A percentile compares a stretch with the other conserved stretches of the same genome.
phyloP scores from a whole-genome alignment of 1,140 invertebrate genomes.

The Scaptomyza pallida region DNA sequence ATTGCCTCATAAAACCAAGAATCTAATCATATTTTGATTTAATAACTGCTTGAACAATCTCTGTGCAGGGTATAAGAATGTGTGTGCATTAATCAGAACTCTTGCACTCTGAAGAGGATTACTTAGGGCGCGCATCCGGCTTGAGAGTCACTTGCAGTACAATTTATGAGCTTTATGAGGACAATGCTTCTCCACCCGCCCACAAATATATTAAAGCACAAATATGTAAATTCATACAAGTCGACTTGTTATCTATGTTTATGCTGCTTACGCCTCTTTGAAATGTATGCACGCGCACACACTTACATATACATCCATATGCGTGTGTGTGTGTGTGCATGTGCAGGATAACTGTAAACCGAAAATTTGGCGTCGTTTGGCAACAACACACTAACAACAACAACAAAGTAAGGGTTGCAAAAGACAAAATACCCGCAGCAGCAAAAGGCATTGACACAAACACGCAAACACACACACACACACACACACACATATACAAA shows the following conservation, averaged over 20 bases:
- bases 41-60: not conserved
- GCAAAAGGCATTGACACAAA: conserved; percentile 21
- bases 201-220: not conserved
- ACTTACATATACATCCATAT: not conserved
- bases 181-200: not conserved
- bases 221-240: not conserved
- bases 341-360: conserved; percentile 18
- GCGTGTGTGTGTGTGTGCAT: not conserved
- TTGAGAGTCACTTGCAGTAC: too few species aligned
- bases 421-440: conserved; percentile 1
- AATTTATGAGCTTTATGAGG: conserved; percentile 1
- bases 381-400: too few species aligned
- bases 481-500: conserved; percentile 31
- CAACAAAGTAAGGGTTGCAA: conserved; percentile 33
- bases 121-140: too few species aligned
- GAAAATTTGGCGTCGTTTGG: conserved; percentile 22
- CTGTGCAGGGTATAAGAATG: too few species aligned
- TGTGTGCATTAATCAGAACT: too few species aligned
- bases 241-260: conserved; percentile 21
- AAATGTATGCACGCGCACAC: not conserved
- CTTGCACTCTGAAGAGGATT: too few species aligned
- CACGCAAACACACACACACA: conserved; percentile 22
- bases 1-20: too few species aligned
- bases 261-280: conserved; percentile 5
- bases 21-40: not conserved